Percentiles rank a stretch among this genome's conserved stretches.
These are phyloP conservation scores for Macrobrachium rosenbergii DNA, from an alignment of 1,140 invertebrate genomes.

Conservation along the genomic window DNA sequence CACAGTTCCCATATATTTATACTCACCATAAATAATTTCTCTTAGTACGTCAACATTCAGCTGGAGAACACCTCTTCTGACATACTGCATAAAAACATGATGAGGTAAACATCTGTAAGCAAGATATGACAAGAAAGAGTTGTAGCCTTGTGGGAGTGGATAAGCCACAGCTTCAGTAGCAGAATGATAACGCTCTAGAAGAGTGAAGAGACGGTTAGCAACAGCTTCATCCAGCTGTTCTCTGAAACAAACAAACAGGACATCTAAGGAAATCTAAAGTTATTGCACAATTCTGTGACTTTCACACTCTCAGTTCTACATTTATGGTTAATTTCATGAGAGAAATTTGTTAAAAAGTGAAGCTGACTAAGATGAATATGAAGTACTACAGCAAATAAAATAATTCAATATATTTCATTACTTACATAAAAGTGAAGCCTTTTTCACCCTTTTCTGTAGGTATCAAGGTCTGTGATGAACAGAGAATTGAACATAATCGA, in stretches of 20 bases:
- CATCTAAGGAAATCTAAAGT: not conserved
- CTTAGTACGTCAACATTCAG: conserved; percentile 89
- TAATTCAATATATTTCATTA: conserved; percentile 10
- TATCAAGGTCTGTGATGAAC: conserved; percentile 78
- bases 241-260: conserved; percentile 71
- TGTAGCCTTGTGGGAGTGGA: conserved; percentile 86
- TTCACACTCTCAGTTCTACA: not conserved
- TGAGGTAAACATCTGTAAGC: conserved; percentile 83
- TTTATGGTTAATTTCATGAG: too few species aligned
- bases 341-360: too few species aligned
- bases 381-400: too few species aligned
- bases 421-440: conserved; percentile 84
- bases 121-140: conserved; percentile 87
- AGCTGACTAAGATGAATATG: too few species aligned
- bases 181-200: conserved; percentile 82
- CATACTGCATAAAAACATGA: conserved; percentile 83
- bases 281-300: not conserved
- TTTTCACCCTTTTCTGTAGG: conserved; percentile 78
- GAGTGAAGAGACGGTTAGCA: conserved; percentile 79
- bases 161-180: conserved; percentile 84
- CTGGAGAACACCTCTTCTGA: conserved; percentile 84
- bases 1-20: conserved; percentile 1
- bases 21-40: conserved; percentile 81
- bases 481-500: conserved; percentile 81
- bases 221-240: conserved; percentile 80